Evolutionary conservation across 2,888 invertebrate species (phyloP), one percentile per base, ranked within the genome.

Genomic region (Hirtodrosophila alboralis): DNA sequence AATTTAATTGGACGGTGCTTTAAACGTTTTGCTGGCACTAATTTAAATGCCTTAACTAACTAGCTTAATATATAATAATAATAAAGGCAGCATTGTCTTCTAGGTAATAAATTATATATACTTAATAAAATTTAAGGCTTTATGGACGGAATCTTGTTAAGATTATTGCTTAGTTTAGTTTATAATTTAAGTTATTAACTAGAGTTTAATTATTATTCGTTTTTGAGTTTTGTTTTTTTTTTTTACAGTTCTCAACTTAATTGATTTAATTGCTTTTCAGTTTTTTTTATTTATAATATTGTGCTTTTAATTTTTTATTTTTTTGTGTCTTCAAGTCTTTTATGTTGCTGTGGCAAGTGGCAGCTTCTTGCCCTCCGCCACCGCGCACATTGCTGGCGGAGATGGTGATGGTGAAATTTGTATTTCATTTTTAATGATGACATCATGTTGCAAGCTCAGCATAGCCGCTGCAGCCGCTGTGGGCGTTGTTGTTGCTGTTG

Each of bases 351-450:
- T 62, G 26, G 76, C 63, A 66, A 83, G 43, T 1, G 84, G 64
- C 57, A 76, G 45, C 28, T 43, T 76, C 38, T 62, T 61, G 45
- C 74, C 64, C 52, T 77, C 84, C 9, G 57, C 30, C 49, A 49
- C 52, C 9, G 73, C 65, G 13, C 71, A 72, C 52, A 72, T 67
- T 4, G 69, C 47, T 45, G 63, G 44, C n/a, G 71, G 65, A 12
- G 64, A 52, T 16, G 89, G 87, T 14, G 90, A 87, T 34, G 89
- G 86, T 44, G 90, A 90, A 58, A 89, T 87, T 66, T 86, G 75
- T 68, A 89, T 84, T 80, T 89, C 88, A 66, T 87, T 87, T 57
- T 88, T 88, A 21, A 88, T 86, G 54, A 88, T 87, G 45, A 89
- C 84, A 57, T 89, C 89, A 27, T 85, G 76, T 54, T 88, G 85